Conservation (phyloP, 2,797 vertebrate genomes). For the Catamblyrhynchus diadema region DNA sequence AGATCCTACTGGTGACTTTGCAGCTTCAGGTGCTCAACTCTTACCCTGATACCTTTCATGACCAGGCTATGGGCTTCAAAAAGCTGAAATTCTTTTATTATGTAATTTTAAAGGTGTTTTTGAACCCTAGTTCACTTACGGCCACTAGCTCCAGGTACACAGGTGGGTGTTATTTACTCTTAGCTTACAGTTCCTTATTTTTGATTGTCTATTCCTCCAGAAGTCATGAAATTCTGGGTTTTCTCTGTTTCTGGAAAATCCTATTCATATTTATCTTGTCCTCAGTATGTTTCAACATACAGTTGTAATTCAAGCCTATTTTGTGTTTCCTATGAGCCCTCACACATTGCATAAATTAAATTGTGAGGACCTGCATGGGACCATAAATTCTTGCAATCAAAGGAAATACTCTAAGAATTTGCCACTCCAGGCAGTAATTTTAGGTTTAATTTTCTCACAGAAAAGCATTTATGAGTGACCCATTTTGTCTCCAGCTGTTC, state of each 20-base stretch:
- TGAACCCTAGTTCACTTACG: neutral
- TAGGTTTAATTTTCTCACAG: neutral
- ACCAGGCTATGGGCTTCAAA: neutral
- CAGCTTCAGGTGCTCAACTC: neutral
- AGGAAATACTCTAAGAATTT: neutral
- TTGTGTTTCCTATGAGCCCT: neutral
- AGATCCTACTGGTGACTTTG: neutral
- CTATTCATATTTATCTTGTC: neutral
- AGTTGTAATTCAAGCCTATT: neutral
- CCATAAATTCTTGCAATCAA: neutral
- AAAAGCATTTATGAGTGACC: neutral
- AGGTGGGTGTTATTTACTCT: neutral
- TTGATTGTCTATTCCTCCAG: neutral
- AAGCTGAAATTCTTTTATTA: neutral
- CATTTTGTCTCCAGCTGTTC: neutral
- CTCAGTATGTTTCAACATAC: neutral
- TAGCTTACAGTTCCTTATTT: neutral
- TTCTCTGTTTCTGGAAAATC: neutral
- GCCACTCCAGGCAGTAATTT: neutral
- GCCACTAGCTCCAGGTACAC: neutral
- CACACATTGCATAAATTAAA: neutral
- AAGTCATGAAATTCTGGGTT: neutral
- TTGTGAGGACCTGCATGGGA: neutral
- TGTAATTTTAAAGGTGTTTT: neutral
- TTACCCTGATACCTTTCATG: neutral